Evolutionary conservation across 2,797 vertebrate genomes (phyloP).

Genomic region (Poecilia wingei): DNA sequence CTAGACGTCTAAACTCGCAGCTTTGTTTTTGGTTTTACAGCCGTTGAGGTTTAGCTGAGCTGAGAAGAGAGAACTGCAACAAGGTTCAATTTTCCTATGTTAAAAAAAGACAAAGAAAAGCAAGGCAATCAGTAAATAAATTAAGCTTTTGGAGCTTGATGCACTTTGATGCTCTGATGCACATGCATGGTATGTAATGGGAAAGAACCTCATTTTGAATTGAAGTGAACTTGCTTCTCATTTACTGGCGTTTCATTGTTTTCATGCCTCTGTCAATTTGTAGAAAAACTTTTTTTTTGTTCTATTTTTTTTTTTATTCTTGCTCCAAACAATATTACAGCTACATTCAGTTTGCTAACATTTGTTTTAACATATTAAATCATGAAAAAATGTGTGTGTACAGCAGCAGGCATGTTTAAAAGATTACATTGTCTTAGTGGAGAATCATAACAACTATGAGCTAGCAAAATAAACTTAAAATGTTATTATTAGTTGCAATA

Average conservation of each 20-base stretch:
- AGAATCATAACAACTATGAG: neutral
- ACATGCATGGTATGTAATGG: neutral
- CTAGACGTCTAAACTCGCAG: constrained; percentile 47
- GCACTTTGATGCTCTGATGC: constrained; percentile 32
- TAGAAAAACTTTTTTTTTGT: neutral
- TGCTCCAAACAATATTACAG: neutral
- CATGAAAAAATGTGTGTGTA: neutral
- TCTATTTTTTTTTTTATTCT: neutral
- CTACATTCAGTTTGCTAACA: constrained; percentile 5
- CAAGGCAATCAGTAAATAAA: constrained; percentile 22
- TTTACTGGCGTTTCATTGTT: constrained; percentile 24
- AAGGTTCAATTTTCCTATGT: constrained; percentile 35
- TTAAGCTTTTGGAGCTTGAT: constrained; percentile 1
- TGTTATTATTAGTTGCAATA: neutral
- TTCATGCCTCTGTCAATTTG: constrained; percentile 10
- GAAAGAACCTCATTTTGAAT: constrained; percentile 19
- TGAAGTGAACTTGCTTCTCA: constrained; percentile 1
- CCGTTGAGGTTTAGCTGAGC: constrained; percentile 37
- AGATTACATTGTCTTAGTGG: neutral
- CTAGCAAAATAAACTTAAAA: neutral
- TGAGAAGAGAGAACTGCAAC: constrained; percentile 32
- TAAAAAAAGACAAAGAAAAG: constrained; percentile 8
- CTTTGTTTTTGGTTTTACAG: constrained; percentile 44
- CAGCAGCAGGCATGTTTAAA: neutral
- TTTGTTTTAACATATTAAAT: neutral